A percentile compares a stretch with the other conserved stretches of the same genome.
Evolutionary conservation across 2,113 vertebrate genomes (phyloP).

Genomic region (Ibidorhyncha struthersii): DNA sequence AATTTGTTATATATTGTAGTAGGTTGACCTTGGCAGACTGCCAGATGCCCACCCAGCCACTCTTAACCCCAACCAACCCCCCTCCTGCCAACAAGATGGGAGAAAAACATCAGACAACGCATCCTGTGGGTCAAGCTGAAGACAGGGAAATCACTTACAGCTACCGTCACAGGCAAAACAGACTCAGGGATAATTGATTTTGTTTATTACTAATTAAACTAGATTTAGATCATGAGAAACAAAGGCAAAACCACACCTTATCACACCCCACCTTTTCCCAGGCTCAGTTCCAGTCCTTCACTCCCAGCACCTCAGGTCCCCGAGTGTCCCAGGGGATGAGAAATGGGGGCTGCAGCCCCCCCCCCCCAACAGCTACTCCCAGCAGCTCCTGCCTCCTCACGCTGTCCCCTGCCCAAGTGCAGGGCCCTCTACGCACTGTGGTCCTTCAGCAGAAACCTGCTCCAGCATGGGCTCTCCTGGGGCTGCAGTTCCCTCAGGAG

Average conservation of each 20-base stretch:
- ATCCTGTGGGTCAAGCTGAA: neutral
- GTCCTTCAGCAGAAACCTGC: neutral
- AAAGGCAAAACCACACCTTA: accelerated
- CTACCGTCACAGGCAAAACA: neutral
- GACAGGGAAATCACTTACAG: neutral
- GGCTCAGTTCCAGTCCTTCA: accelerated
- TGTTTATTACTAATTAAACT: neutral
- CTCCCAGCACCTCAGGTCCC: too few species aligned
- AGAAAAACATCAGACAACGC: neutral
- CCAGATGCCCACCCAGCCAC: neutral
- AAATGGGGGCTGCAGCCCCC: accelerated
- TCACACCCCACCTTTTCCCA: accelerated
- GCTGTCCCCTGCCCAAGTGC: neutral
- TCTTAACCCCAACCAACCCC: neutral
- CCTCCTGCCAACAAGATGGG: accelerated
- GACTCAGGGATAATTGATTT: accelerated
- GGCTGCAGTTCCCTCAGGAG: neutral
- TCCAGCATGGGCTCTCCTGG: accelerated
- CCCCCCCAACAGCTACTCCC: accelerated
- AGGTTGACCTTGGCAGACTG: neutral
- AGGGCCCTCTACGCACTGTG: too few species aligned
- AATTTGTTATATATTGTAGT: accelerated
- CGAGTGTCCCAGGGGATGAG: accelerated
- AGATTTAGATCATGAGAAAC: neutral
- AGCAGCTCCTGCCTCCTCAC: accelerated